Evolutionary conservation across 1,140 invertebrate species (phyloP), one percentile per base, ranked within the genome.

Genomic region (Apolygus lucorum): DNA sequence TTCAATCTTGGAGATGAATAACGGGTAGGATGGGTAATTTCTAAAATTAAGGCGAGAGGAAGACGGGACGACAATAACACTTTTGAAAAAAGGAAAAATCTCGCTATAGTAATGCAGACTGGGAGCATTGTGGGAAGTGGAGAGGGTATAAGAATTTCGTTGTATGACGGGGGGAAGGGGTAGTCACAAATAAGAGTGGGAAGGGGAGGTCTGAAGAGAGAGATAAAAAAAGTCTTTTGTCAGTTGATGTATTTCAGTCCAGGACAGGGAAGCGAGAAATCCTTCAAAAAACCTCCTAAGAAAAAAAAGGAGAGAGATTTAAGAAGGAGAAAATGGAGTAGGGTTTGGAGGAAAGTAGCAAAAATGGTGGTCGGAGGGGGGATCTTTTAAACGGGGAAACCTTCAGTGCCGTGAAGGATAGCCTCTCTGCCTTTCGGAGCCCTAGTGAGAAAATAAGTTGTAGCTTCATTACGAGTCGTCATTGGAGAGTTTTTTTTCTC

Each of bases 161-260:
- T n/a, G n/a, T n/a, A n/a, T n/a, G n/a, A n/a, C n/a, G n/a, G n/a
- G n/a, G n/a, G n/a, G n/a, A n/a, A n/a, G n/a, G n/a, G n/a, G n/a
- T n/a, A n/a, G n/a, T n/a, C n/a, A n/a, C n/a, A n/a, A n/a, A n/a
- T n/a, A n/a, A n/a, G n/a, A n/a, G n/a, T n/a, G n/a, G n/a, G n/a
- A n/a, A n/a, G n/a, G n/a, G n/a, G n/a, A n/a, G n/a, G n/a, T n/a
- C n/a, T n/a, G n/a, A n/a, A n/a, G n/a, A n/a, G n/a, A n/a, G n/a
- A n/a, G n/a, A n/a, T n/a, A n/a, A n/a, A n/a, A 49, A 49, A 49
- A 49, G 34, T 49, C 34, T 49, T 49, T 49, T 49, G 34, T 49
- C 34, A 49, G 34, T 49, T 49, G 34, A 49, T 49, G 34, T 49
- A 49, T 49, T 49, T 49, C 34, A 49, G 34, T 49, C 34, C 34